phyloP scores from a whole-genome alignment of 2,888 invertebrate genomes.

The Caenorhabditis afra region DNA sequence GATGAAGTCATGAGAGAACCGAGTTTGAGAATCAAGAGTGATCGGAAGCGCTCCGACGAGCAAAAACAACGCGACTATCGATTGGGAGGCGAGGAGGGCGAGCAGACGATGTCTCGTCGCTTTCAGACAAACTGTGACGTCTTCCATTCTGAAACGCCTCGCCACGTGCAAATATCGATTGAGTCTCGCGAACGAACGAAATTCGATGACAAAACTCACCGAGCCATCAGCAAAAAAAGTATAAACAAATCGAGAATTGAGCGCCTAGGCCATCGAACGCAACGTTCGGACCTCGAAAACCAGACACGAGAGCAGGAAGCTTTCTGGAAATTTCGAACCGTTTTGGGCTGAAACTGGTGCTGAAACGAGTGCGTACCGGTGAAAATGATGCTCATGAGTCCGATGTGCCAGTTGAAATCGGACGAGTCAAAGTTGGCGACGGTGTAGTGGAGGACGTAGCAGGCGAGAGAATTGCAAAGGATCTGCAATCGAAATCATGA shows the following conservation, averaged over 20 bases:
- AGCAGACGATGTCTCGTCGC: not conserved
- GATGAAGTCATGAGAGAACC: slow-evolving; percentile 10
- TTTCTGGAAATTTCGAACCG: slow-evolving; percentile 52
- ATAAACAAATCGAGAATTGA: not conserved
- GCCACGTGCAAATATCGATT: not conserved
- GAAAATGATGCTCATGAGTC: slow-evolving; percentile 46
- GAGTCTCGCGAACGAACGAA: not conserved
- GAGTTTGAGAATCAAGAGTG: slow-evolving; percentile 6
- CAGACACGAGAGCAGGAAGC: slow-evolving; percentile 57
- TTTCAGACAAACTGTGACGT: too few species aligned
- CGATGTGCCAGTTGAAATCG: slow-evolving; percentile 66
- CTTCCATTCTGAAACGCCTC: too few species aligned
- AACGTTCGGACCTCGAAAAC: slow-evolving; percentile 64
- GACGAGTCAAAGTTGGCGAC: slow-evolving; percentile 57
- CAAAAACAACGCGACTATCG: not conserved
- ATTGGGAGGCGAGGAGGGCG: not conserved
- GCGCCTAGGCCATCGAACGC: slow-evolving; percentile 50
- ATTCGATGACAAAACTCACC: not conserved
- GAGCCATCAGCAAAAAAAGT: too few species aligned
- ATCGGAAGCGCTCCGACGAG: slow-evolving; percentile 11
- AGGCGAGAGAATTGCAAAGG: slow-evolving; percentile 45
- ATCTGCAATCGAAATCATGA: slow-evolving; percentile 42
- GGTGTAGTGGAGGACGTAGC: slow-evolving; percentile 44
- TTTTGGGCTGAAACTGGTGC: not conserved
- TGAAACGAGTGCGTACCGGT: too few species aligned